Evolutionary conservation across 64 coral and sea anemone species (phyloP).

Genomic region (Astreopora myriophthalma): DNA sequence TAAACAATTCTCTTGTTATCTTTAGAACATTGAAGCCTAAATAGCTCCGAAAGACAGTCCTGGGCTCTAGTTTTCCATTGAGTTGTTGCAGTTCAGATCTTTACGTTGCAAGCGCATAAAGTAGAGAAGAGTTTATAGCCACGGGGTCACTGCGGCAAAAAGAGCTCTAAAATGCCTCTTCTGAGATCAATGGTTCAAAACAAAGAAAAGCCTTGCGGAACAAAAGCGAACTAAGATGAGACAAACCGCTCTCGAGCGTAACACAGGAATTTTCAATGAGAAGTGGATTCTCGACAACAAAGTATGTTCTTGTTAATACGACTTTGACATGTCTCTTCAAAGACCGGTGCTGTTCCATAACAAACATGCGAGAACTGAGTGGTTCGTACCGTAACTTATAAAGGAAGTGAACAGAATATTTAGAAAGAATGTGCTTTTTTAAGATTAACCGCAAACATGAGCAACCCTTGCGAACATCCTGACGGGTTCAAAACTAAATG

Average conservation of each 20-base stretch:
- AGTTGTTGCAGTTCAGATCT: not conserved
- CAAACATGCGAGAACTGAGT: not conserved
- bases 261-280: not conserved
- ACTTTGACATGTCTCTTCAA: not conserved
- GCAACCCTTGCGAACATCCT: not conserved
- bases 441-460: not conserved
- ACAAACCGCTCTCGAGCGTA: not conserved
- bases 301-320: not conserved
- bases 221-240: not conserved
- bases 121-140: too few species aligned
- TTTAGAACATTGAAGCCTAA: not conserved
- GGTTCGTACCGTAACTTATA: not conserved
- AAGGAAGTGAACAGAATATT: not conserved
- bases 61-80: not conserved
- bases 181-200: not conserved
- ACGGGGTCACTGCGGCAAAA: not conserved
- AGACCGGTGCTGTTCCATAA: not conserved
- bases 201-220: not conserved
- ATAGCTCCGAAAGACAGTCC: not conserved
- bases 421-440: not conserved
- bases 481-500: not conserved
- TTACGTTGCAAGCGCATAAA: too few species aligned
- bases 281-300: not conserved
- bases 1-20: not conserved
- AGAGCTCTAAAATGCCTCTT: not conserved